Evolutionary conservation across 2,888 invertebrate genomes (phyloP), one percentile per base, ranked within the genome.

Genomic region (Malachius bipustulatus): DNA sequence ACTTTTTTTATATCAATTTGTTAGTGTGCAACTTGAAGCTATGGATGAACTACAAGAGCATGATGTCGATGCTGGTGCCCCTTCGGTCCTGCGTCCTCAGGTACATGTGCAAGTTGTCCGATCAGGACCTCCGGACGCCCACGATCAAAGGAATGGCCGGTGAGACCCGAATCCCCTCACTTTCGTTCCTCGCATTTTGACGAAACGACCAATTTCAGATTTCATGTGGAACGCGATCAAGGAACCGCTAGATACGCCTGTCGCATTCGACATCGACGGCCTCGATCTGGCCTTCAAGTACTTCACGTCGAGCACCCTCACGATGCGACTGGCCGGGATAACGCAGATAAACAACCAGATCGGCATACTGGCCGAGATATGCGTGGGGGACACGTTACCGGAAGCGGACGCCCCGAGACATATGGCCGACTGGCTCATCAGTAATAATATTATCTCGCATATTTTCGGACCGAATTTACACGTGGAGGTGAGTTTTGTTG

Each of bases 381-480:
- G 88, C 56, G 87, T 88, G 34, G 88, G 84, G 16, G 90, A 89
- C 52, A 81, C 83, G 1, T 74, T 87, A 1, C 76, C 83, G 0
- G 88, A 90, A 55, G 83, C 84, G 0, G 90, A 91, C 55, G 80
- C 85, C 16, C 88, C 87, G 0, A 80, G 84, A 45, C 79, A 77
- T 47, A 70, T 94, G 46, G 88, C 88, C 1, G 75, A 82, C 45
- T 94, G 93, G 93, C 66, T 94, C 12, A 80, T 87, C 0, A 76
- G 75, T 45, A 84, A 89, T 60, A 87, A 83, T 57, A 89, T 94
- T 42, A 84, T 93, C 47, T 82, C 89, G 50, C 90, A 93, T 58
- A 77, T 94, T 39, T 94, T 93, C 66, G 93, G 94, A n/a, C 94
- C 94, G 16, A 94, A 94, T 67, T 70, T 93, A 46, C 94, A 94